phyloP scores from a whole-genome alignment of 2,888 invertebrate species.

The Drosophila bunnanda region DNA sequence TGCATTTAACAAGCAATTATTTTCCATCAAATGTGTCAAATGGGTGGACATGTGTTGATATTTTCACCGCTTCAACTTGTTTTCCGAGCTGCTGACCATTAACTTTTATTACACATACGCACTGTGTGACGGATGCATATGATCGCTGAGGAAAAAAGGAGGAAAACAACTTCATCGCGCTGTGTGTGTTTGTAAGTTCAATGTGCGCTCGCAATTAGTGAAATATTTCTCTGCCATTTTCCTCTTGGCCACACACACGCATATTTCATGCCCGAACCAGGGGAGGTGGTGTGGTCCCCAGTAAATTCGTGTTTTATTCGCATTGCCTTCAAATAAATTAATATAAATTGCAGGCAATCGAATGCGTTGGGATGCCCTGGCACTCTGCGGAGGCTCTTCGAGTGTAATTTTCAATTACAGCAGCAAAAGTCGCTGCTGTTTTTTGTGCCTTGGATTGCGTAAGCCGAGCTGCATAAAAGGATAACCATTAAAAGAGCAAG shows the following conservation, averaged over 20 bases:
- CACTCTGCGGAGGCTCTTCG: constrained; percentile 41
- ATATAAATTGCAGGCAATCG: constrained; percentile 72
- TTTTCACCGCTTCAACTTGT: not conserved
- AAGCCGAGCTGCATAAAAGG: constrained; percentile 74
- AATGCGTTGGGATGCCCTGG: constrained; percentile 61
- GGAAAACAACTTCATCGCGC: constrained; percentile 9
- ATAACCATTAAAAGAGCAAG: constrained; percentile 67
- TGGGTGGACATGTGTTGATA: constrained; percentile 8
- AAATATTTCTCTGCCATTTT: constrained; percentile 35
- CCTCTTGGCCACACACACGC: constrained; percentile 17
- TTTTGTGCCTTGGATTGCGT: constrained; percentile 55
- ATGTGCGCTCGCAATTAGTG: constrained; percentile 59
- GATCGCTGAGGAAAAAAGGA: not conserved
- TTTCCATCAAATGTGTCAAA: constrained; percentile 1
- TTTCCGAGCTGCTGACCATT: not conserved
- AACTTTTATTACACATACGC: constrained; percentile 31
- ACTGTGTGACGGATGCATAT: constrained; percentile 12
- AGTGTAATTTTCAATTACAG: constrained; percentile 76
- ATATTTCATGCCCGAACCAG: constrained; percentile 5
- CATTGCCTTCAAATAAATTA: constrained; percentile 68
- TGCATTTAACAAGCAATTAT: constrained; percentile 3
- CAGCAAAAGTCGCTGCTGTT: constrained; percentile 40
- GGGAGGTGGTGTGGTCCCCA: constrained; percentile 5
- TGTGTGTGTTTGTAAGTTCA: constrained; percentile 54
- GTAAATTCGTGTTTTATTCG: constrained; percentile 40